Evolutionary conservation across 2,888 invertebrate species (phyloP).

Genomic region (Eudasyphora cyanicolor): DNA sequence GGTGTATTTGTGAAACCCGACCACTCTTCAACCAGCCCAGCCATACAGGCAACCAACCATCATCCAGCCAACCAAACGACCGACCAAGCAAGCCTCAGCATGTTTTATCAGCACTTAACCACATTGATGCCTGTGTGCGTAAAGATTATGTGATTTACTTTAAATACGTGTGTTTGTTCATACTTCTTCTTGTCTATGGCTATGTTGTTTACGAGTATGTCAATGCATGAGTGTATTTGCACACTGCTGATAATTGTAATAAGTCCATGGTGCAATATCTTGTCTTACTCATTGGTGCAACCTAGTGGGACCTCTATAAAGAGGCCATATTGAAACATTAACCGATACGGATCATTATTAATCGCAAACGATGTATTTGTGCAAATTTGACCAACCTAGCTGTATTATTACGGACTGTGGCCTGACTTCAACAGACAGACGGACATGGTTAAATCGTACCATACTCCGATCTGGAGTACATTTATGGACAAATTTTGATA

Average conservation of each 20-base stretch:
- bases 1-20: conserved; percentile 45
- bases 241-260: background rate
- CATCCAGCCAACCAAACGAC: background rate
- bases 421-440: too few species aligned
- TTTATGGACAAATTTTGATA: too few species aligned
- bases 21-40: background rate
- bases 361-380: too few species aligned
- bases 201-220: background rate
- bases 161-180: conserved; percentile 9
- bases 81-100: conserved; percentile 27
- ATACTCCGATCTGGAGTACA: too few species aligned
- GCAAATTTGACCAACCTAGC: too few species aligned
- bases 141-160: conserved; percentile 53
- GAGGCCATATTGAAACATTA: too few species aligned
- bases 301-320: too few species aligned
- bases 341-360: too few species aligned
- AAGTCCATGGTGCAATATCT: background rate
- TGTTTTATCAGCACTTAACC: conserved; percentile 54
- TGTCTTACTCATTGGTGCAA: too few species aligned
- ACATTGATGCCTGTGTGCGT: conserved; percentile 47
- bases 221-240: background rate
- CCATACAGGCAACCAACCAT: background rate
- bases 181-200: background rate
- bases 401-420: too few species aligned
- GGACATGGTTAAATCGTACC: too few species aligned